These are phyloP conservation scores for Luperina nickerlii DNA, from an alignment of 2,888 invertebrate genomes.

Conservation along the genomic window DNA sequence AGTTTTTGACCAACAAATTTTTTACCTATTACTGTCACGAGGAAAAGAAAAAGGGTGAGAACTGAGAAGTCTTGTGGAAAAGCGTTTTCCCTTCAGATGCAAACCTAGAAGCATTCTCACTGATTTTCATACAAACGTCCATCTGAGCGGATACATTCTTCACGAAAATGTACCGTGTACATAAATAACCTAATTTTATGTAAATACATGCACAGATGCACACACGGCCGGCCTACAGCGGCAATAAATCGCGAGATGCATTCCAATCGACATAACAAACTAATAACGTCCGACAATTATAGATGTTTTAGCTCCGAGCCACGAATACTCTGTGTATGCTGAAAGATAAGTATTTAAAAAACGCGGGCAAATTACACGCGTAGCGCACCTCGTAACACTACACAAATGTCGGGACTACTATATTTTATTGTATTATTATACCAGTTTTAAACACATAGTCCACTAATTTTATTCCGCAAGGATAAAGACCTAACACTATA, in stretches of 20 bases:
- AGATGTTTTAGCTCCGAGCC: slow-evolving; percentile 37
- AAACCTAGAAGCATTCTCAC: background rate
- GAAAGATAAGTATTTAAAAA: background rate
- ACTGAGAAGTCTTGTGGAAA: background rate
- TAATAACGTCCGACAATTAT: slow-evolving; percentile 21
- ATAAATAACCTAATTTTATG: slow-evolving; percentile 25
- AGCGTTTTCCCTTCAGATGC: background rate
- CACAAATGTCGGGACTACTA: too few species aligned
- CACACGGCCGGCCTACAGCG: slow-evolving; percentile 3
- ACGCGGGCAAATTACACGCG: too few species aligned
- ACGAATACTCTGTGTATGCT: slow-evolving; percentile 1
- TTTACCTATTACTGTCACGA: background rate
- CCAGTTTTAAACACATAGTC: too few species aligned
- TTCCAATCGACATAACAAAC: slow-evolving; percentile 23
- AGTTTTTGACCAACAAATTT: background rate
- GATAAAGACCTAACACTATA: too few species aligned
- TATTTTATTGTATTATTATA: too few species aligned
- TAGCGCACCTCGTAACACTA: too few species aligned
- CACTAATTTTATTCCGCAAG: too few species aligned
- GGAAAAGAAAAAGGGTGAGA: background rate
- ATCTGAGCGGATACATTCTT: background rate
- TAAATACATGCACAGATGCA: slow-evolving; percentile 17
- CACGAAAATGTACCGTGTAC: background rate
- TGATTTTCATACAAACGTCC: background rate
- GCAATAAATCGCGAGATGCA: slow-evolving; percentile 36